phyloP scores from a whole-genome alignment of 2,888 invertebrate genomes.

The Himalopsyche japonica region DNA sequence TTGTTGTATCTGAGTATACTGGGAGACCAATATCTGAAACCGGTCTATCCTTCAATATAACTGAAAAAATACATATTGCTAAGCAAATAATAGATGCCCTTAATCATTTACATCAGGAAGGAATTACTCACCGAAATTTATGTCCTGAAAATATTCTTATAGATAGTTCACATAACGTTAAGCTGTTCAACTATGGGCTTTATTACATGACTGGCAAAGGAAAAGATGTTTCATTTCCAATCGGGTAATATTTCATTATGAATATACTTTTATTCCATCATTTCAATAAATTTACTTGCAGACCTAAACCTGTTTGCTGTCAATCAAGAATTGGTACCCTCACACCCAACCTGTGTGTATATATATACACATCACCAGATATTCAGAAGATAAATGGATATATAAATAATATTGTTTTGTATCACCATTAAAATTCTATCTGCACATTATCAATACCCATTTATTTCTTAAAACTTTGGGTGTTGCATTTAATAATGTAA shows the following conservation, averaged over 20 bases:
- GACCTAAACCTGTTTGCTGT: not conserved
- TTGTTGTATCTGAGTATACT: slow-evolving; percentile 80
- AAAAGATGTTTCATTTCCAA: slow-evolving; percentile 86
- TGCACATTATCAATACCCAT: too few relatives aligned
- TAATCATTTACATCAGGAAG: slow-evolving; percentile 69
- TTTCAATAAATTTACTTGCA: not conserved
- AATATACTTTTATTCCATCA: slow-evolving; percentile 44
- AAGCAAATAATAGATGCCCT: slow-evolving; percentile 76
- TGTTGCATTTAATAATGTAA: too few relatives aligned
- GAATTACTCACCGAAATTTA: slow-evolving; percentile 79
- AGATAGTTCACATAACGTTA: slow-evolving; percentile 71
- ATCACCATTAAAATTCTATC: too few relatives aligned
- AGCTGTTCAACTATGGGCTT: slow-evolving; percentile 91
- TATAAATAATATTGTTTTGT: too few relatives aligned
- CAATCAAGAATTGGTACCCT: too few relatives aligned
- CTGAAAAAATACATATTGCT: slow-evolving; percentile 67
- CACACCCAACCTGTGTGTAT: too few relatives aligned
- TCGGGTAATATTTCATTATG: slow-evolving; percentile 59
- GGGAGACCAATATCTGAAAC: slow-evolving; percentile 67
- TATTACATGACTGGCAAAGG: slow-evolving; percentile 89
- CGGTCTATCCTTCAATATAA: slow-evolving; percentile 50
- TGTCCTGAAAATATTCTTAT: slow-evolving; percentile 82
- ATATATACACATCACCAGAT: too few relatives aligned
- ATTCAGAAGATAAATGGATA: too few relatives aligned
- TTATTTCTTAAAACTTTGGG: too few relatives aligned